These are phyloP conservation scores for Phenganax subtilis DNA, from an alignment of 92 coral and sea anemone species.

Conservation along the genomic window DNA sequence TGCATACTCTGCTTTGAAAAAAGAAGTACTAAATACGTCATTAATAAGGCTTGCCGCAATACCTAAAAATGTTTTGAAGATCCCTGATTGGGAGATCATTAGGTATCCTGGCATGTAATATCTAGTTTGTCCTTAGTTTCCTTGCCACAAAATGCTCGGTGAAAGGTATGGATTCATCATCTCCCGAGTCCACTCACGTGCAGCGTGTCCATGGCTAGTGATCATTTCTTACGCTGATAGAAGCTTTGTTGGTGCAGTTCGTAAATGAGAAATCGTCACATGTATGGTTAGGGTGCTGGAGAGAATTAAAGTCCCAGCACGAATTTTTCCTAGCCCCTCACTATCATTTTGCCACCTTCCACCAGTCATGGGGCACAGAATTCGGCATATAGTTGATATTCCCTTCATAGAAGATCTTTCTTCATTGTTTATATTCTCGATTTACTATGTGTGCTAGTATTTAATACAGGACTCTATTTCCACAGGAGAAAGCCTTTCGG, in stretches of 20 bases:
- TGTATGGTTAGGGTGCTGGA: conserved; percentile 5
- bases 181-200: conserved; percentile 30
- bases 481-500: too few relatives aligned
- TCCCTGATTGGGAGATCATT: conserved; percentile 54
- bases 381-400: background rate
- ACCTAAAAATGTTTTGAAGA: conserved; percentile 48
- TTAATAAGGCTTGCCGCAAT: conserved; percentile 53
- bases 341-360: conserved; percentile 45
- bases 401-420: too few relatives aligned
- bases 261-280: conserved; percentile 13
- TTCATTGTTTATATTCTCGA: too few relatives aligned
- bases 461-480: too few relatives aligned
- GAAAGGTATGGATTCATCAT: conserved; percentile 52
- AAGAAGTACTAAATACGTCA: conserved; percentile 52
- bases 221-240: background rate
- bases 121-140: conserved; percentile 42
- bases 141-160: conserved; percentile 43
- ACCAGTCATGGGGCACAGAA: conserved; percentile 24
- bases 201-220: conserved; percentile 26
- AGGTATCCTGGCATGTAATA: conserved; percentile 51
- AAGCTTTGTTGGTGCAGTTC: conserved; percentile 1
- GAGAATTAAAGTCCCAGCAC: conserved; percentile 5
- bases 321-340: conserved; percentile 49
- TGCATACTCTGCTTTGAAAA: conserved; percentile 44
- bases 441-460: too few relatives aligned